Percentiles rank a stretch among this genome's conserved stretches.
Conservation (phyloP, 2,113 vertebrate species). For the Dendrocopos noguchii region DNA sequence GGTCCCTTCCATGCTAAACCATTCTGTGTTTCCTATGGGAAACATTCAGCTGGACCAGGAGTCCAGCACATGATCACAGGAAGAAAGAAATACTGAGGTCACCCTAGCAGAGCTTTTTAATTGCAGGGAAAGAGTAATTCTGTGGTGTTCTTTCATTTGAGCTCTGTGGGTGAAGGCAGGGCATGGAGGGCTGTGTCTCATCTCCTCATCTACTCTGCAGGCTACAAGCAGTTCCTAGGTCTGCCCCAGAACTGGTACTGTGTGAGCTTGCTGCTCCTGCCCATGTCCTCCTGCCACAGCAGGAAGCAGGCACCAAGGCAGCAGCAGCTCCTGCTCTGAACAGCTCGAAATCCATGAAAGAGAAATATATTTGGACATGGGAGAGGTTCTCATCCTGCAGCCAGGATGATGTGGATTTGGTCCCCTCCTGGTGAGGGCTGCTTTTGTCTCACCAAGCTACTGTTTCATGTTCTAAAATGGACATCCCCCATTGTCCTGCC, state of each 20-base stretch:
- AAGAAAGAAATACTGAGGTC: background rate
- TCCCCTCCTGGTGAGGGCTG: rapidly evolving
- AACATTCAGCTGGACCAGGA: background rate
- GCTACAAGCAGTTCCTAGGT: background rate
- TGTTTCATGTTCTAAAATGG: background rate
- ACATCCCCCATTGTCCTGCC: rapidly evolving
- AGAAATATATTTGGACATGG: background rate
- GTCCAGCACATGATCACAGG: rapidly evolving
- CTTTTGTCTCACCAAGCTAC: background rate
- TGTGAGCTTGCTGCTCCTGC: background rate
- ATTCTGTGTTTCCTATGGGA: background rate
- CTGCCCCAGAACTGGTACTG: background rate
- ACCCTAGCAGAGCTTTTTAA: background rate
- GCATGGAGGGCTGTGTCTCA: rapidly evolving
- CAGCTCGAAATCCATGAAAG: background rate
- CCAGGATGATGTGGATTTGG: background rate
- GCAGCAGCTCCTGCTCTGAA: background rate
- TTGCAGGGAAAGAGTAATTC: background rate
- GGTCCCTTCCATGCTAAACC: too few relatives aligned
- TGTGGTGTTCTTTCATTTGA: rapidly evolving
- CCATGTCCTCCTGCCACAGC: background rate
- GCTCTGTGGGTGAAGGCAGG: background rate
- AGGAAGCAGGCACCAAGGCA: background rate
- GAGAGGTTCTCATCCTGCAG: background rate
- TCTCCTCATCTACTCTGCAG: background rate